A percentile compares a stretch with the other conserved stretches of the same genome.
phyloP scores from a whole-genome alignment of 2,113 vertebrate genomes.

The Gymnarchus niloticus region DNA sequence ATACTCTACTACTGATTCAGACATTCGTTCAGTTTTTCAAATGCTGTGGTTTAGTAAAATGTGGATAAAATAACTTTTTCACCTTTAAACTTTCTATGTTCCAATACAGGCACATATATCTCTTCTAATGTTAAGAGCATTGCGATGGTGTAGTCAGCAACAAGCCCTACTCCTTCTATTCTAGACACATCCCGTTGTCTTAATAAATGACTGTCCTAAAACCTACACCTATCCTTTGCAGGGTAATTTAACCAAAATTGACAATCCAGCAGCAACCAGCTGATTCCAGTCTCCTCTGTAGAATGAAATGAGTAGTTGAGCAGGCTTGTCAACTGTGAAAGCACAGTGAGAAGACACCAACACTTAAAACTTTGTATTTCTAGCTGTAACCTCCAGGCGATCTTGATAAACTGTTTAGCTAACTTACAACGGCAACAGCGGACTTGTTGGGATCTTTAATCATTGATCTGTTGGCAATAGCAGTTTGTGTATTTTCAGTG shows the following conservation, averaged over 20 bases:
- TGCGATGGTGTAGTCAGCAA: not conserved
- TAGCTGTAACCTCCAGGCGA: not conserved
- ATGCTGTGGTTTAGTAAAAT: not conserved
- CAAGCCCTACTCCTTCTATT: not conserved
- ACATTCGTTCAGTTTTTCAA: not conserved
- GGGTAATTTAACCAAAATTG: not conserved
- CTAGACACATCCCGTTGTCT: too few relatives aligned
- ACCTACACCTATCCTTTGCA: not conserved
- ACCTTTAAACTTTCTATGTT: not conserved
- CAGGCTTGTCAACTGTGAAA: not conserved
- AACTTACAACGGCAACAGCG: not conserved
- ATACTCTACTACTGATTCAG: not conserved
- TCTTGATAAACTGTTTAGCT: not conserved
- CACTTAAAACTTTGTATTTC: not conserved
- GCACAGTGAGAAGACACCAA: not conserved
- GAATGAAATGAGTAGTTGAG: not conserved
- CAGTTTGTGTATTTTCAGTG: conserved; percentile 59
- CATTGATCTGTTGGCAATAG: not conserved
- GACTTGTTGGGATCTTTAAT: not conserved
- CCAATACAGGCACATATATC: not conserved
- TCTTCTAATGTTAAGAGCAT: not conserved
- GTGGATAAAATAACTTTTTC: not conserved
- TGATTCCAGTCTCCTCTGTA: not conserved
- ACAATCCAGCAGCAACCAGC: not conserved
- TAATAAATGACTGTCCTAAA: not conserved